phyloP scores from a whole-genome alignment of 2,888 invertebrate genomes.

The Pyrocoelia pectoralis region DNA sequence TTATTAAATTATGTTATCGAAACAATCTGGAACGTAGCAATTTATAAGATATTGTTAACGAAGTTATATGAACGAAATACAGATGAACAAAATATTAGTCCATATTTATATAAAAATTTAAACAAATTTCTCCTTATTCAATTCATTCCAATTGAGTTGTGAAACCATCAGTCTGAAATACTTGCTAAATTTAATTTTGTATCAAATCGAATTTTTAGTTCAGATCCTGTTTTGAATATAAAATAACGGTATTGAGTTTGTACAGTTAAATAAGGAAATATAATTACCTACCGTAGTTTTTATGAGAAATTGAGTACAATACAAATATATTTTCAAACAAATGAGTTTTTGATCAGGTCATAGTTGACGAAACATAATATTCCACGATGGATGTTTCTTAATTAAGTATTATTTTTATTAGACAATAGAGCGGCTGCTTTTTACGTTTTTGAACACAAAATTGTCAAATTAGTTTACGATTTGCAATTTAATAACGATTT shows the following conservation, averaged over 20 bases:
- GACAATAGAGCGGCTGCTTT: no score
- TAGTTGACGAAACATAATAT: no score
- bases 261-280: no score
- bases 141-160: background rate
- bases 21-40: slow-evolving; percentile 2
- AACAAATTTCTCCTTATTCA: background rate
- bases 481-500: background rate
- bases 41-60: background rate
- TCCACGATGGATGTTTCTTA: no score
- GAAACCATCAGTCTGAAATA: background rate
- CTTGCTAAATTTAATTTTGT: background rate
- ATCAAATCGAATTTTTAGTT: background rate
- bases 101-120: background rate
- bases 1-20: slow-evolving; percentile 5
- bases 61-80: background rate
- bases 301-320: no score
- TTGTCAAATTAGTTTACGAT: no score
- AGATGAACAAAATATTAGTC: background rate
- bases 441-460: no score
- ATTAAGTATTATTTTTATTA: no score
- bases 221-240: background rate
- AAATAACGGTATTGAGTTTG: background rate
- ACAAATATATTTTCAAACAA: no score
- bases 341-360: no score
- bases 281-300: no score